Evolutionary conservation across 1,140 invertebrate genomes (phyloP), one percentile per base, ranked within the genome.

Genomic region (Listronotus oregonensis): DNA sequence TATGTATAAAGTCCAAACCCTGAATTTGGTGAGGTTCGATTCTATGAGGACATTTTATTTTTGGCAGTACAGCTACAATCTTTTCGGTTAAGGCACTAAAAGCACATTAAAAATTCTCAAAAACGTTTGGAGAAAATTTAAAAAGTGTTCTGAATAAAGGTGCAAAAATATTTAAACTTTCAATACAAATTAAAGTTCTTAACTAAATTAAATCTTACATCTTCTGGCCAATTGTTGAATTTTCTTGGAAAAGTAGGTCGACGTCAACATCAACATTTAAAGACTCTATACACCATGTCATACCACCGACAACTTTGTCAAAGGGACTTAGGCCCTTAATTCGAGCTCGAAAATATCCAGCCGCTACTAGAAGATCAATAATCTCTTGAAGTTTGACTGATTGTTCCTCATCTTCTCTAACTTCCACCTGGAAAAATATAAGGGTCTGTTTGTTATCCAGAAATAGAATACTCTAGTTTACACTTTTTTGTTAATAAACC

Each of bases 1-100:
- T 96, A 77, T 97, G 94, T 47, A 97, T 94, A 76, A 92, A 96
- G 81, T 98, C 96, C 51, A 97, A 82, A 21, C 96, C 96, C 82
- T 98, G 96, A 64, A 98, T 97, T 83, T 98, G 96, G 89, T 98
- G 96, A 31, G 96, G 96, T 79, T 98, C 96, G 75, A 98, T 88
- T 50, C 85, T 84, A 79, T 94, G 88, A 34, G 96, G 96, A 79
- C 96, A 98, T 74, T 96, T 94, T 89, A 98, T 94, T 80, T 88
- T 89, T 50, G 91, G 92, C 59, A 98, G 77, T 31, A 97, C 92
- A 44, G 85, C 85, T 1, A 98, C 96, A 77, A 98, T 97, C 84
- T 96, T 97, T 77, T 98, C 96, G 15, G 96, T 97, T 58, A 98
- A 81, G 39, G 94, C 86, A 77, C 94, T 96, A 72, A 37, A 83